Evolutionary conservation across 2,888 invertebrate species (phyloP), one percentile per base, ranked within the genome.

Genomic region (Tanaodytes sp.): DNA sequence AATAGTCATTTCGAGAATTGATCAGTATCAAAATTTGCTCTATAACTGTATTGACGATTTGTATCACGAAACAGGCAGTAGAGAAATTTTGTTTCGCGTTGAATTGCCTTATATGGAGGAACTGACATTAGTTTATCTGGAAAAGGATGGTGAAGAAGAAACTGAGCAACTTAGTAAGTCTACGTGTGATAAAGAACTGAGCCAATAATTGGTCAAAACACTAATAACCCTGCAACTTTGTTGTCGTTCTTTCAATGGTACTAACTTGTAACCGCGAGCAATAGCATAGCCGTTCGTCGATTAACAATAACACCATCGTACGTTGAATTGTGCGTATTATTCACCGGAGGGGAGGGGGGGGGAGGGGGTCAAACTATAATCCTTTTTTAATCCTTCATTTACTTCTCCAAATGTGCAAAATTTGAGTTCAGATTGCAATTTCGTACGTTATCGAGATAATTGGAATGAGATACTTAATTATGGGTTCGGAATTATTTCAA

Each of bases 51-150:
- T 76, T 76, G 70, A 77, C 79, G 76, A 77, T 80, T 75, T 80
- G 75, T 82, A 79, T 80, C 79, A 75, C 80, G 80, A 76, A 74
- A 74, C 81, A 79, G 83, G 82, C 75, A 87, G 87, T 87, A 88
- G 88, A 89, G 93, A 93, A 91, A 93, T 93, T 91, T 93, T 93
- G 91, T 93, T 92, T 90, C 93, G 93, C 89, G 93, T 93, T 91
- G 93, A 93, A 91, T 92, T 93, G 89, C 93, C 93, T 88, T 92
- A 93, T 91, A 93, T 93, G 93, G 93, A 93, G 91, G 93, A 93
- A 91, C 93, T 93, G 88, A 93, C 93, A 88, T 92, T 93, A 90
- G 93, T 93, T 89, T 93, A 93, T 92, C 92, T 93, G 92, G 93
- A 93, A 91, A 93, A 93, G 92, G 91, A 90, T 88, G 86, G 85